Conservation (phyloP, 2,113 vertebrate genomes). For the Paralichthys olivaceus region DNA sequence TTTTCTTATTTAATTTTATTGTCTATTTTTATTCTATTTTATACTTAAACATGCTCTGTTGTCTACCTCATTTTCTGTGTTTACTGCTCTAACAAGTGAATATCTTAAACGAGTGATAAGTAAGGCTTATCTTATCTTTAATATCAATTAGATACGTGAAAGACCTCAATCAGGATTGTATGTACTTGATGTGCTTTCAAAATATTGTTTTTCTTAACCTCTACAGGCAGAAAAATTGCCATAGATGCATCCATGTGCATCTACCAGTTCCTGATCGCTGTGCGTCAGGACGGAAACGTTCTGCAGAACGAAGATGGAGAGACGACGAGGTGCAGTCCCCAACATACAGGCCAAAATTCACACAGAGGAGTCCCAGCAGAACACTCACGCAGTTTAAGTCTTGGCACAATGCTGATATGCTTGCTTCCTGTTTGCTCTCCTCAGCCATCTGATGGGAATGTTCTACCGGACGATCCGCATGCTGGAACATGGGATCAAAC, state of each 20-base stretch:
- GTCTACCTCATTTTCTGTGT: too few relatives aligned
- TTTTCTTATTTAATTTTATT: too few relatives aligned
- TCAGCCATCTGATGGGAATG: conserved; percentile 96
- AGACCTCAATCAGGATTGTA: neutral
- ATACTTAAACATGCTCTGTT: too few relatives aligned
- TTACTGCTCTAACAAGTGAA: too few relatives aligned
- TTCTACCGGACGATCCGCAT: conserved; percentile 98
- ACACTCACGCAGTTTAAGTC: neutral
- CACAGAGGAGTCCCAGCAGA: neutral
- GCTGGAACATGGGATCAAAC: conserved; percentile 95
- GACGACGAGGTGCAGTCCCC: conserved; percentile 87
- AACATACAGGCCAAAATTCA: neutral
- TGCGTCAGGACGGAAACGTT: conserved; percentile 93
- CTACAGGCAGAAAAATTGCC: conserved; percentile 90
- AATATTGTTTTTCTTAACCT: neutral
- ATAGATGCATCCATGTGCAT: conserved; percentile 99
- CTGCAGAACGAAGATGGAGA: conserved; percentile 95
- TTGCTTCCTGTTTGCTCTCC: neutral
- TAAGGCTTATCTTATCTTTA: too few relatives aligned
- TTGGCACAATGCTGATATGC: neutral
- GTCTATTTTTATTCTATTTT: too few relatives aligned
- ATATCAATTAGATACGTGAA: too few relatives aligned
- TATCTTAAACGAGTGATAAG: too few relatives aligned
- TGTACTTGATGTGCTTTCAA: too few relatives aligned
- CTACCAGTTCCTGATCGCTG: conserved; percentile 97